Evolutionary conservation across 2,113 vertebrate genomes (phyloP).

Genomic region (Campylomormyrus numenius): DNA sequence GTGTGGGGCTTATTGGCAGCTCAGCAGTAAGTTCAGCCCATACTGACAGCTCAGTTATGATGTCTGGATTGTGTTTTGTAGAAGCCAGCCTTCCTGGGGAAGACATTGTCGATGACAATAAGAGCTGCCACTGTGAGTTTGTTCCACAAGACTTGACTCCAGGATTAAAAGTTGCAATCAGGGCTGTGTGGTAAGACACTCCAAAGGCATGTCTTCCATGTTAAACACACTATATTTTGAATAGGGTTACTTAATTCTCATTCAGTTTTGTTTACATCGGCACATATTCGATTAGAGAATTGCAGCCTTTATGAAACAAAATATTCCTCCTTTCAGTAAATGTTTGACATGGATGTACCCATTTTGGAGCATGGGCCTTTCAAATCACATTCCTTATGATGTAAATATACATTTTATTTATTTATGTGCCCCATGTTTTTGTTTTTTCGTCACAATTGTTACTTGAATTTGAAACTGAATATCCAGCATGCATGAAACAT

Average conservation of each 20-base stretch:
- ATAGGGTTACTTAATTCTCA: background rate
- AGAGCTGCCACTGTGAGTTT: constrained; percentile 93
- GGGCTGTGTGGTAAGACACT: constrained; percentile 83
- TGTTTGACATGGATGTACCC: background rate
- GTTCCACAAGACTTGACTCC: constrained; percentile 88
- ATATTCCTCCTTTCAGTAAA: background rate
- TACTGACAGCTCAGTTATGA: constrained; percentile 30
- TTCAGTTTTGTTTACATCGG: background rate
- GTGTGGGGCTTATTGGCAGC: background rate
- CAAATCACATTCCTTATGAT: background rate
- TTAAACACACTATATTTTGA: background rate
- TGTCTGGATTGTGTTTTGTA: constrained; percentile 48
- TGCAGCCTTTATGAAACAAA: background rate
- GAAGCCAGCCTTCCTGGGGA: constrained; percentile 89
- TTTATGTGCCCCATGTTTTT: background rate
- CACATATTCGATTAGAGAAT: background rate
- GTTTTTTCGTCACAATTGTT: background rate
- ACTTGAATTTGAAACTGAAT: background rate
- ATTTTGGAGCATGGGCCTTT: background rate
- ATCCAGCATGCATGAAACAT: background rate
- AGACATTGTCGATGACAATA: constrained; percentile 85
- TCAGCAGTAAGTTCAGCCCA: background rate
- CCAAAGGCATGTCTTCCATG: background rate
- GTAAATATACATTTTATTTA: background rate
- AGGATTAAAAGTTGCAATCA: constrained; percentile 89